These are phyloP conservation scores for Noturus placidus DNA, from an alignment of 2,113 vertebrate species.

Conservation along the genomic window DNA sequence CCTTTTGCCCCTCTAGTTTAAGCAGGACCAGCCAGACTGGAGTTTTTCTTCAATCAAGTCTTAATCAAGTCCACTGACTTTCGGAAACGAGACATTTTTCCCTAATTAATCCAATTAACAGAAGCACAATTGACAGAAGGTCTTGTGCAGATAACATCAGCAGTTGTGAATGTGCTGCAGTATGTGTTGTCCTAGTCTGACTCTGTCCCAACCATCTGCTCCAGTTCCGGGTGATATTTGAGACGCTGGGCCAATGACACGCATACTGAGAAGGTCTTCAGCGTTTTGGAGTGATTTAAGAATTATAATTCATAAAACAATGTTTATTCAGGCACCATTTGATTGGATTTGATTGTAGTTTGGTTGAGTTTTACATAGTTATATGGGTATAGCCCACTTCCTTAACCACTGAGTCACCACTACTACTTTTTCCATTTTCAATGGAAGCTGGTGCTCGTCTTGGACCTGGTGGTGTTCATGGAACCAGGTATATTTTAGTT, in stretches of 20 bases:
- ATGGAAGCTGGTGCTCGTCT: not conserved
- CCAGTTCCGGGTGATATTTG: slow-evolving; percentile 21
- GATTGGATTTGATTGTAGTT: not conserved
- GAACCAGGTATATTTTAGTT: not conserved
- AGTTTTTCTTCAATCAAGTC: slow-evolving; percentile 3
- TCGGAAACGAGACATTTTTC: slow-evolving; percentile 43
- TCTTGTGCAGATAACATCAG: slow-evolving; percentile 33
- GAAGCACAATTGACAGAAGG: slow-evolving; percentile 41
- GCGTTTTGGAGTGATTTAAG: slow-evolving; percentile 3
- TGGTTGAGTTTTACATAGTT: not conserved
- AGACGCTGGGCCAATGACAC: not conserved
- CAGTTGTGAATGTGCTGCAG: slow-evolving; percentile 34
- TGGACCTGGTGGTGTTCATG: not conserved
- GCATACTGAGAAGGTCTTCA: not conserved
- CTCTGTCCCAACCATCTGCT: slow-evolving; percentile 41
- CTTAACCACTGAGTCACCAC: not conserved
- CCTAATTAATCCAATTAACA: slow-evolving; percentile 41
- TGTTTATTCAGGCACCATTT: not conserved
- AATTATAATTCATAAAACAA: slow-evolving; percentile 26
- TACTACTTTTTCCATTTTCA: not conserved
- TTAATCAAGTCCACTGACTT: slow-evolving; percentile 39
- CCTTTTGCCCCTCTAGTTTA: not conserved
- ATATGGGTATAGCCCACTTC: not conserved
- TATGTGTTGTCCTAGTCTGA: slow-evolving; percentile 2
- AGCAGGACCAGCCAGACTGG: not conserved